These are phyloP conservation scores for Plectrocnemia conspersa DNA, from an alignment of 1,140 invertebrate species.

Conservation along the genomic window DNA sequence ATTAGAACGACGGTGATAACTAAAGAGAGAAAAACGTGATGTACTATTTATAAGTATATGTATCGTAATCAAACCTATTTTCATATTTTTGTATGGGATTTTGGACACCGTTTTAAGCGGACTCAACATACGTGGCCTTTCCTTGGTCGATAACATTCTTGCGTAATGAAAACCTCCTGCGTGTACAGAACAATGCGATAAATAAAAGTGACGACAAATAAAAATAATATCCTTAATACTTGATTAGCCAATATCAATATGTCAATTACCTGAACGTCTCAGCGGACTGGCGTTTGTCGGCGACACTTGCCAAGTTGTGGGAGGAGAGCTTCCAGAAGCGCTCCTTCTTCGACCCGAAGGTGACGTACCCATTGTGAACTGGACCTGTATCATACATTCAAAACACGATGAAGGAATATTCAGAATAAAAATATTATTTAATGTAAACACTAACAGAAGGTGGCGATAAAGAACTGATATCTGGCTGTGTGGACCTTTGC, in stretches of 20 bases:
- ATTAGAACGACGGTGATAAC: too few relatives aligned
- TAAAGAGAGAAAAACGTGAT: too few relatives aligned
- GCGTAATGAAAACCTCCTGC: too few relatives aligned
- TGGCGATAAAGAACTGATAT: slow-evolving; percentile 85
- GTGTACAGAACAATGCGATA: too few relatives aligned
- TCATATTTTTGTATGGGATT: too few relatives aligned
- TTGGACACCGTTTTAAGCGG: too few relatives aligned
- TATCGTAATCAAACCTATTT: too few relatives aligned
- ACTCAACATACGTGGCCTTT: too few relatives aligned
- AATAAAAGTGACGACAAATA: too few relatives aligned
- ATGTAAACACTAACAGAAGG: slow-evolving; percentile 62
- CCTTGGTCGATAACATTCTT: too few relatives aligned
- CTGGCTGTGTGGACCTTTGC: slow-evolving; percentile 58
- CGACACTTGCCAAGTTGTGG: slow-evolving; percentile 75
- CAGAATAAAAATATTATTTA: background rate
- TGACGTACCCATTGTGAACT: slow-evolving; percentile 87
- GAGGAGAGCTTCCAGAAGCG: slow-evolving; percentile 65
- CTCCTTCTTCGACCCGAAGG: slow-evolving; percentile 65
- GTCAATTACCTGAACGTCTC: slow-evolving; percentile 60
- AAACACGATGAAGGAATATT: background rate
- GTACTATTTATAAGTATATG: too few relatives aligned
- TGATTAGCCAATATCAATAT: too few relatives aligned
- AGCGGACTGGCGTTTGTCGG: slow-evolving; percentile 64
- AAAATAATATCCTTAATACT: background rate
- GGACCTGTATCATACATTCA: slow-evolving; percentile 54